Evolutionary conservation across 1,140 invertebrate genomes (phyloP), one percentile per base, ranked within the genome.

Genomic region (Steinernema khuongi): DNA sequence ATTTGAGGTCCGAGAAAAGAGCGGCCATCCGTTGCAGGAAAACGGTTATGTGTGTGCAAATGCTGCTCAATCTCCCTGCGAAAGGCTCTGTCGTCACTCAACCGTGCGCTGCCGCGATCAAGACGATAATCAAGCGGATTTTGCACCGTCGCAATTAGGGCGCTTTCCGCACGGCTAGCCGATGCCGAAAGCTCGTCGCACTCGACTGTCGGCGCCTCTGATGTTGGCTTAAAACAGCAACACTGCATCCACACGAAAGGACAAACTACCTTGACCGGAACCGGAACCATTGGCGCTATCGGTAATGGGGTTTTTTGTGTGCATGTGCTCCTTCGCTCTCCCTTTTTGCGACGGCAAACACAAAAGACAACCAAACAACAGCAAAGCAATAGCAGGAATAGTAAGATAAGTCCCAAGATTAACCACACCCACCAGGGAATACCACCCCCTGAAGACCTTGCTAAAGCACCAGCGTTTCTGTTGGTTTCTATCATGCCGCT

Each of bases 151-250:
- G 50, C 50, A 60, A 60, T 60, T 60, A 60, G 22, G 50, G 50
- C 50, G 50, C 50, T 60, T 60, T 60, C 50, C 50, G 50, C 50
- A 14, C 50, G 50, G 26, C 50, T 60, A 7, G 26, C 50, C 14
- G 50, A 60, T 60, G 50, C 50, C 50, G 50, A 60, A 60, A 60
- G 50, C 50, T 60, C 50, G 50, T 60, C 50, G 50, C 50, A 60
- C 50, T 11, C 2, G 14, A 60, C 4, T 17, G 50, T 60, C 50
- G 50, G 50, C 50, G 50, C 50, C 19, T 60, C 50, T 60, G 50
- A 60, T n/a, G 50, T 14, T 60, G 50, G 4, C 50, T 60, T 7
- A 60, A 60, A 60, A 22, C 14, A 4, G 7, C 14, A 4, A 60
- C 19, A 17, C 14, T 22, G 26, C 50, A 26, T n/a, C 7, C 7